Conservation (phyloP, 1,140 invertebrate species). For the Drosophila baimaii region DNA sequence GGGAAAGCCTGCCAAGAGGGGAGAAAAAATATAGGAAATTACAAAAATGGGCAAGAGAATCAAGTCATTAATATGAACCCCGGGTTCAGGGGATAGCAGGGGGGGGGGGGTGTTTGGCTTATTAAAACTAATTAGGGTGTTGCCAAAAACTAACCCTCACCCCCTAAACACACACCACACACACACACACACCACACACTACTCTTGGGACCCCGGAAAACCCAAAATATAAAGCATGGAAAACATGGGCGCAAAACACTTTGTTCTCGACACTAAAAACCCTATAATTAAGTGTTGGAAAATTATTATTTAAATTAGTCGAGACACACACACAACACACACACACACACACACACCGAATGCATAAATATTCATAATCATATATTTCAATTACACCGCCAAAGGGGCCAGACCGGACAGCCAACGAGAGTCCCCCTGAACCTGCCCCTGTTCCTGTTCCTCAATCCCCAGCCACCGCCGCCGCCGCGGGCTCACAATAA, state of each 20-base stretch:
- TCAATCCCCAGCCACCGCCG: conserved; percentile 40
- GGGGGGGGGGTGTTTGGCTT: conserved; percentile 38
- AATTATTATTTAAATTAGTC: conserved; percentile 77
- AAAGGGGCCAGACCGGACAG: conserved; percentile 18
- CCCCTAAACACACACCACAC: neutral
- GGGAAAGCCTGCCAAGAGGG: conserved; percentile 70
- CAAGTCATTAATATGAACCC: conserved; percentile 38
- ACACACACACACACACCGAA: conserved; percentile 35
- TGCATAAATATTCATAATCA: conserved; percentile 84
- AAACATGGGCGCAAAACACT: conserved; percentile 56
- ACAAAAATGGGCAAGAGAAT: conserved; percentile 11
- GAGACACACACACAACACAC: conserved; percentile 27
- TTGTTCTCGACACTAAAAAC: conserved; percentile 67
- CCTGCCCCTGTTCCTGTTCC: neutral
- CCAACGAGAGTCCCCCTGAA: conserved; percentile 19
- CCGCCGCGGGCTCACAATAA: conserved; percentile 59
- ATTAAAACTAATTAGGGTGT: conserved; percentile 73
- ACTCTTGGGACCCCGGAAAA: neutral
- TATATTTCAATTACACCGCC: conserved; percentile 83
- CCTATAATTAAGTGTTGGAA: conserved; percentile 76
- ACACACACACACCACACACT: conserved; percentile 4
- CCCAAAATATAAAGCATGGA: conserved; percentile 1
- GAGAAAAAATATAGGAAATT: no score
- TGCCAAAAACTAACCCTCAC: conserved; percentile 39
- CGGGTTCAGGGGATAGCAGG: no score